Evolutionary conservation across 2,888 invertebrate genomes (phyloP).

Genomic region (Andricus curvator): DNA sequence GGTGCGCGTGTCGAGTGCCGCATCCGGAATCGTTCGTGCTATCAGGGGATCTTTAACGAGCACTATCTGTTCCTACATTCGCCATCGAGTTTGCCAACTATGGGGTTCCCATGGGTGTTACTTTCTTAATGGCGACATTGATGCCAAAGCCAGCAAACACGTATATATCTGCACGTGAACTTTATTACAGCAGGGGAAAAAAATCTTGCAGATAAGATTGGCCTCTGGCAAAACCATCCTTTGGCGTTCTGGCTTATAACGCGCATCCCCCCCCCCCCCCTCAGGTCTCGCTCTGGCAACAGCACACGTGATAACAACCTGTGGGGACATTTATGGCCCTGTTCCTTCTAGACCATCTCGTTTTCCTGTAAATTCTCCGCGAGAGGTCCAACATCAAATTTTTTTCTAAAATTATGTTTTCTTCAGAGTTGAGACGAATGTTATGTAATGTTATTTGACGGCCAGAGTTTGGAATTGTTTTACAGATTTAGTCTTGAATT

Average conservation of each 20-base stretch:
- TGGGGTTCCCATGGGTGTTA: slow-evolving; percentile 64
- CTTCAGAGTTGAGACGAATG: not conserved
- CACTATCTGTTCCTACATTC: slow-evolving; percentile 52
- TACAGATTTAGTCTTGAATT: no score
- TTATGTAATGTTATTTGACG: not conserved
- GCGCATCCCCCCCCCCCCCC: not conserved
- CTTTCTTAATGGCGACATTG: slow-evolving; percentile 54
- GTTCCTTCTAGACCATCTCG: not conserved
- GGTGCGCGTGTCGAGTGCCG: slow-evolving; percentile 49
- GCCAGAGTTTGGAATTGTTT: not conserved
- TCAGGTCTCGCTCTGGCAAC: not conserved
- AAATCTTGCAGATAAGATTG: slow-evolving; percentile 42
- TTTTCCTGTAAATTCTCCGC: not conserved
- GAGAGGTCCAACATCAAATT: not conserved
- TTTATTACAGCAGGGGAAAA: slow-evolving; percentile 17
- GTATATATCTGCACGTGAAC: slow-evolving; percentile 21
- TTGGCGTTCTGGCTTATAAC: not conserved
- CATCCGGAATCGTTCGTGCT: slow-evolving; percentile 64
- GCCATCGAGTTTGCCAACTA: slow-evolving; percentile 50
- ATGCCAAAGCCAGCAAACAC: slow-evolving; percentile 35
- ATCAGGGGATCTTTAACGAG: slow-evolving; percentile 58
- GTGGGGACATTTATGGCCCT: not conserved
- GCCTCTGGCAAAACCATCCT: slow-evolving; percentile 20
- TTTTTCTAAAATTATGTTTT: not conserved
- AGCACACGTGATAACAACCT: not conserved